Conservation (phyloP, 2,113 vertebrate genomes). For the Leptobrachium leishanense region DNA sequence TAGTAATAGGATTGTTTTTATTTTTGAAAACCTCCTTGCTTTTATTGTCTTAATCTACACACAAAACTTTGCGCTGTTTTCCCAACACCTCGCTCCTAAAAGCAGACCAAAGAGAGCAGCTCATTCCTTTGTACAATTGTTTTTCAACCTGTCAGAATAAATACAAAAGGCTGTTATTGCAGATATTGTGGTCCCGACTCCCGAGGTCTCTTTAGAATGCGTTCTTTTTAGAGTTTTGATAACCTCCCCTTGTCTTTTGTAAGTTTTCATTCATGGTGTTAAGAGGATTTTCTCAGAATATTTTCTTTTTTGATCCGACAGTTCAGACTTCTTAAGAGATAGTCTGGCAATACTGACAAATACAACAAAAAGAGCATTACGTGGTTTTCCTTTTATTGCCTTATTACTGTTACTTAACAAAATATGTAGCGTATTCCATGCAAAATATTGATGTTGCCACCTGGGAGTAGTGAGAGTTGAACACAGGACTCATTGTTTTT, state of each 20-base stretch:
- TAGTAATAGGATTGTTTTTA: slow-evolving; percentile 4
- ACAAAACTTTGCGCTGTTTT: not conserved
- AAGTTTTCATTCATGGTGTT: slow-evolving; percentile 1
- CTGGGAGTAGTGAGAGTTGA: too few relatives aligned
- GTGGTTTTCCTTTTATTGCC: too few relatives aligned
- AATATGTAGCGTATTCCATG: too few relatives aligned
- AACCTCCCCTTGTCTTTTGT: not conserved
- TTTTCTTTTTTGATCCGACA: not conserved
- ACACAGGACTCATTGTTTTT: too few relatives aligned
- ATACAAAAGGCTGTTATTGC: slow-evolving; percentile 3
- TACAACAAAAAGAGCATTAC: too few relatives aligned
- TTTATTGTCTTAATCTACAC: slow-evolving; percentile 3
- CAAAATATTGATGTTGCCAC: too few relatives aligned
- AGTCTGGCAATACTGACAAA: too few relatives aligned
- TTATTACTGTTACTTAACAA: too few relatives aligned
- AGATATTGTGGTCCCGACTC: not conserved
- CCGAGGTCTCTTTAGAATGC: slow-evolving; percentile 1
- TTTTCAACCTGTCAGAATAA: slow-evolving; percentile 2
- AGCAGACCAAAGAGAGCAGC: not conserved
- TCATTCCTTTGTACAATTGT: not conserved
- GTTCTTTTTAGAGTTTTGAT: not conserved
- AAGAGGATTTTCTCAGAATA: not conserved
- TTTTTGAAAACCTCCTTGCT: not conserved
- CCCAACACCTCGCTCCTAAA: slow-evolving; percentile 4
- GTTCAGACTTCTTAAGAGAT: not conserved